phyloP scores from a whole-genome alignment of 2,797 vertebrate genomes.

The Urosaurus nigricauda region DNA sequence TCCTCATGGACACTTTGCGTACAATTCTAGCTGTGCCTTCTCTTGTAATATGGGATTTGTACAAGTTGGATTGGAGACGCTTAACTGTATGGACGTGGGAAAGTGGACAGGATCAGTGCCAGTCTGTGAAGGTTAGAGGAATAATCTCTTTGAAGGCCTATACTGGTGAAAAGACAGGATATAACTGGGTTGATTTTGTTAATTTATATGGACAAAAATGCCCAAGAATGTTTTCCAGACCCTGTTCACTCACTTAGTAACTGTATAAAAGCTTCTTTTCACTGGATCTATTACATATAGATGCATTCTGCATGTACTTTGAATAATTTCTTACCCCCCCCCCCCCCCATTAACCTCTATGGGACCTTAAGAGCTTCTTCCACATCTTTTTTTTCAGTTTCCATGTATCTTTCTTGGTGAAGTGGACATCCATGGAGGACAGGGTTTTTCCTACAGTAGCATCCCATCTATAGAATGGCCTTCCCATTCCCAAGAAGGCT shows the following conservation, averaged over 20 bases:
- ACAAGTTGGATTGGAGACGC: constrained; percentile 61
- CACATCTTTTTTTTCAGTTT: neutral
- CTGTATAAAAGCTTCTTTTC: neutral
- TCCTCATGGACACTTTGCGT: constrained; percentile 57
- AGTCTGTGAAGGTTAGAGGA: constrained; percentile 74
- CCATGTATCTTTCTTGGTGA: neutral
- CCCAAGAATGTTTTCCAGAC: neutral
- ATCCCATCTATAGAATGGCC: neutral
- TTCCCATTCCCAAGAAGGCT: neutral
- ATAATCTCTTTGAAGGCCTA: neutral
- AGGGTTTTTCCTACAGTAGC: neutral
- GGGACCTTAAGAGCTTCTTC: neutral
- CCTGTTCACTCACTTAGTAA: neutral
- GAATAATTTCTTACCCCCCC: neutral
- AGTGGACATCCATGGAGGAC: neutral
- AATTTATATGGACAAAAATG: neutral
- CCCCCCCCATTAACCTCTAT: neutral
- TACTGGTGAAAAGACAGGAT: neutral
- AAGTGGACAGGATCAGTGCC: constrained; percentile 77
- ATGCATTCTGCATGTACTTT: neutral
- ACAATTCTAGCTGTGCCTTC: constrained; percentile 78
- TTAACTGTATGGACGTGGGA: constrained; percentile 72
- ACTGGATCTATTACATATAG: neutral
- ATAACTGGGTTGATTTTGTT: neutral
- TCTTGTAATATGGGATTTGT: constrained; percentile 76